Percentiles rank a stretch among this genome's conserved stretches.
These are phyloP conservation scores for Trematomus loennbergii DNA, from an alignment of 2,113 vertebrate genomes.

Conservation along the genomic window DNA sequence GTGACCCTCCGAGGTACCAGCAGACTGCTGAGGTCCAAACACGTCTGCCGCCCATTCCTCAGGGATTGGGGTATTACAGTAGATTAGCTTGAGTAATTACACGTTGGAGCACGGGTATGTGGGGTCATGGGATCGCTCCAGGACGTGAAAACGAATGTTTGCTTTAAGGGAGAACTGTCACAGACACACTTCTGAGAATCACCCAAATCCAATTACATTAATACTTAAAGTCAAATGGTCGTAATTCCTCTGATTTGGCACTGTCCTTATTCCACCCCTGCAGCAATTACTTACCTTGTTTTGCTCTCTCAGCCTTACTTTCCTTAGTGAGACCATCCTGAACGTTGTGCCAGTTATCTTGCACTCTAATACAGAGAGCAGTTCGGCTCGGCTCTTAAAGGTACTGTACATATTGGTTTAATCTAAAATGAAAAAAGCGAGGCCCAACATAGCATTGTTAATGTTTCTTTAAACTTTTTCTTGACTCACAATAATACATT, in stretches of 20 bases:
- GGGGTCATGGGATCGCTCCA: conserved; percentile 64
- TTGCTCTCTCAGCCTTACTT: conserved; percentile 14
- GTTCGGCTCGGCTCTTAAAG: not conserved
- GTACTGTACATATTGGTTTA: not conserved
- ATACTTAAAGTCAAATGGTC: conserved; percentile 54
- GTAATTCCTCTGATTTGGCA: conserved; percentile 48
- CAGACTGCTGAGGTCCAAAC: conserved; percentile 44
- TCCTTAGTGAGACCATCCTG: conserved; percentile 11
- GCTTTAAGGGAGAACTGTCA: conserved; percentile 55
- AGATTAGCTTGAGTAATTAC: conserved; percentile 72
- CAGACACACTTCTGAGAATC: conserved; percentile 68
- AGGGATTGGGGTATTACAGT: conserved; percentile 69
- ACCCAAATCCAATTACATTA: conserved; percentile 75
- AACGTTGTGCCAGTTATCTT: conserved; percentile 3
- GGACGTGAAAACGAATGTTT: conserved; percentile 65
- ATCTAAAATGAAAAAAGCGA: not conserved
- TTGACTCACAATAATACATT: not conserved
- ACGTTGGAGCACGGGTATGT: conserved; percentile 43
- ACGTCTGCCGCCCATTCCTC: conserved; percentile 54
- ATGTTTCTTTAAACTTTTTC: not conserved
- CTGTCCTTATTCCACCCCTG: conserved; percentile 58
- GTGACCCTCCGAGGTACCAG: conserved; percentile 41
- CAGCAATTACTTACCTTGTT: conserved; percentile 28
- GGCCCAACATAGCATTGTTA: not conserved
- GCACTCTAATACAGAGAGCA: not conserved